Conservation (phyloP, 2,888 invertebrate species). For the Orgyia antiqua region DNA sequence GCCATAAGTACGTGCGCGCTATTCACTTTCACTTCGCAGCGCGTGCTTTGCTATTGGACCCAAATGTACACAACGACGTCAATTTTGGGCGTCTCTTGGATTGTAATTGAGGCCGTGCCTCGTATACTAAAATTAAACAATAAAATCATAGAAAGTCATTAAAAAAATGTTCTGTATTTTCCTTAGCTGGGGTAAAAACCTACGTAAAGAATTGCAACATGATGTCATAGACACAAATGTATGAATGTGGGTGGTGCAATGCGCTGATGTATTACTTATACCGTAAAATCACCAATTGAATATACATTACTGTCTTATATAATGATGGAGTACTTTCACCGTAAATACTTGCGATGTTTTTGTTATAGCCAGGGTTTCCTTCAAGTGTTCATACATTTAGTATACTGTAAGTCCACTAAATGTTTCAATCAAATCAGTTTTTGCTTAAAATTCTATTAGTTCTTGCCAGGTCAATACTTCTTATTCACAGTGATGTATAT, state of each 20-base stretch:
- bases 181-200: slow-evolving; percentile 18
- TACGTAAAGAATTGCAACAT: slow-evolving; percentile 2
- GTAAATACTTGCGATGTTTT: no score
- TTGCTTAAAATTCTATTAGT: no score
- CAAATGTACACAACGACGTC: slow-evolving; percentile 32
- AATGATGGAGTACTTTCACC: no score
- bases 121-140: slow-evolving; percentile 7
- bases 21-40: slow-evolving; percentile 73
- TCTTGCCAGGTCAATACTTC: no score
- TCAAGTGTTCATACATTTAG: no score
- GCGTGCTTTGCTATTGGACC: slow-evolving; percentile 56
- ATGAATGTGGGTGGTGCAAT: no score
- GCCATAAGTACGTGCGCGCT: slow-evolving; percentile 60
- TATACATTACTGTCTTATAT: no score
- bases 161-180: slow-evolving; percentile 5
- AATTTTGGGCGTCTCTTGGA: slow-evolving; percentile 39
- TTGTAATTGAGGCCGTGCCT: slow-evolving; percentile 33
- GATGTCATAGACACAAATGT: slow-evolving; percentile 1
- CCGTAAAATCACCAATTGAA: no score
- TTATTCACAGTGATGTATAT: no score
- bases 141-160: slow-evolving; percentile 1
- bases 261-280: slow-evolving; percentile 6
- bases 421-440: no score
- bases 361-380: no score
- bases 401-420: no score